A percentile compares a stretch with the other conserved stretches of the same genome.
Conservation (phyloP, 2,888 invertebrate species). For the Pyrgus malvae region DNA sequence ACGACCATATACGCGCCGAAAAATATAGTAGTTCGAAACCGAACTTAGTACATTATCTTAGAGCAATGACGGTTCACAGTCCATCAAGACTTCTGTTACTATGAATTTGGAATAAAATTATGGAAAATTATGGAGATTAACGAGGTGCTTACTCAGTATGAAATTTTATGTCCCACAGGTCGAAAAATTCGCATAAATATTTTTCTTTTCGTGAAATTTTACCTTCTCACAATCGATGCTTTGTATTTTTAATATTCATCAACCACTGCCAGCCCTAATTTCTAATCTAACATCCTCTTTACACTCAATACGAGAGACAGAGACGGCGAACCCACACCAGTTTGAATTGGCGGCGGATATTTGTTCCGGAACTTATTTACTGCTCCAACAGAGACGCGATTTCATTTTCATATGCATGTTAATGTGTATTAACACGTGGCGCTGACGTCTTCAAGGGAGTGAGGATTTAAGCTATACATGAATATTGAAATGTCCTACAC, state of each 20-base stretch:
- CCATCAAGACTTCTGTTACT: no score
- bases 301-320: constrained; percentile 36
- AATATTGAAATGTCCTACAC: constrained; percentile 25
- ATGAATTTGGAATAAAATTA: no score
- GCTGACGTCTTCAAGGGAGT: constrained; percentile 42
- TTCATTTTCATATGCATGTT: constrained; percentile 66
- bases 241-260: background rate
- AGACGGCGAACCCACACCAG: constrained; percentile 39
- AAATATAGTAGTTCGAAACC: no score
- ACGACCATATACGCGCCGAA: no score
- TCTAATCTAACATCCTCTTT: constrained; percentile 36
- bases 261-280: background rate
- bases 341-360: constrained; percentile 64
- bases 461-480: constrained; percentile 27
- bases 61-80: no score
- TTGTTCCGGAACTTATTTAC: constrained; percentile 71
- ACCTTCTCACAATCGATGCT: background rate
- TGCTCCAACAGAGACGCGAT: constrained; percentile 61
- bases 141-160: no score
- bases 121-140: no score
- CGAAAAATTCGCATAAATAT: no score
- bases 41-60: no score
- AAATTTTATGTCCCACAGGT: no score
- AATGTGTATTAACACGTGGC: constrained; percentile 49
- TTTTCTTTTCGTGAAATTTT: no score